Percentiles rank a stretch among this genome's conserved stretches.
Evolutionary conservation across 2,888 invertebrate species (phyloP).

Genomic region (Plebejus argus): DNA sequence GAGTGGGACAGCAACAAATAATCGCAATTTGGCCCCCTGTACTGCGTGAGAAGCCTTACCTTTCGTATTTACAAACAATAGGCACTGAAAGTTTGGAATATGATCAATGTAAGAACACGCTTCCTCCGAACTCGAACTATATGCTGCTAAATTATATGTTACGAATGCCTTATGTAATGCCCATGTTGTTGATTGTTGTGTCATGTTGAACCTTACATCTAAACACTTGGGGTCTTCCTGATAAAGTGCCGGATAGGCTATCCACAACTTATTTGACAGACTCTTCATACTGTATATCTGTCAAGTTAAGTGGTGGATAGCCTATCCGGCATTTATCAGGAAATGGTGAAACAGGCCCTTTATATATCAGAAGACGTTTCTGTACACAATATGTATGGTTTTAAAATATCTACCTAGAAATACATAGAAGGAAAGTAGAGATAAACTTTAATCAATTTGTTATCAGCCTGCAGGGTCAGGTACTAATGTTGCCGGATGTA

Average conservation of each 20-base stretch:
- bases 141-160: conserved; percentile 61
- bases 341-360: too few relatives aligned
- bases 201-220: background rate
- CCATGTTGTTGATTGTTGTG: conserved; percentile 34
- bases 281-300: too few relatives aligned
- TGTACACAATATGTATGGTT: background rate
- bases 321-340: too few relatives aligned
- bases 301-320: too few relatives aligned
- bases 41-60: conserved; percentile 48
- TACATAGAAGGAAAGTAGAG: background rate
- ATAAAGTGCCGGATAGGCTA: too few relatives aligned
- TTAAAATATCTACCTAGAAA: background rate
- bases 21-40: conserved; percentile 12
- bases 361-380: too few relatives aligned
- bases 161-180: conserved; percentile 63
- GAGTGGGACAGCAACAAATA: background rate
- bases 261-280: too few relatives aligned
- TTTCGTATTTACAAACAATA: conserved; percentile 66
- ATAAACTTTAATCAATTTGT: background rate
- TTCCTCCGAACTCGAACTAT: conserved; percentile 44
- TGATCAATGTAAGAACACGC: conserved; percentile 46
- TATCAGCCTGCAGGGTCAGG: background rate
- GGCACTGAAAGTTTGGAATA: conserved; percentile 67
- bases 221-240: too few relatives aligned
- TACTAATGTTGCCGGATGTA: background rate